These are phyloP conservation scores for Chlamydotis undulata DNA, from an alignment of 2,113 vertebrate genomes.

Conservation along the genomic window DNA sequence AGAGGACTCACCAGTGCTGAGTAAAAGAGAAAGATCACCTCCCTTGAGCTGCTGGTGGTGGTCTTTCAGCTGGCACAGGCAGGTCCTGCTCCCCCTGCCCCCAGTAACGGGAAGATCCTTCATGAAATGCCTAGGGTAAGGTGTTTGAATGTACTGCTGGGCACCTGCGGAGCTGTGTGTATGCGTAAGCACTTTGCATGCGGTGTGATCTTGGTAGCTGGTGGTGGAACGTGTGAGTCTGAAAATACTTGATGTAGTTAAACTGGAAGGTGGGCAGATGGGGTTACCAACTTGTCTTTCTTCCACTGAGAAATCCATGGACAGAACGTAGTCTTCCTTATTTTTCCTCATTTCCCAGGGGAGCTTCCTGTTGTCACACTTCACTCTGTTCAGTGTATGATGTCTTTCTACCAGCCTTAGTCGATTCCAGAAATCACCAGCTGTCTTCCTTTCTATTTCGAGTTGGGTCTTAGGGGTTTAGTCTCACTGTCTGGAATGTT, in stretches of 20 bases:
- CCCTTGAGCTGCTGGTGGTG: accelerated
- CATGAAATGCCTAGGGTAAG: too few relatives aligned
- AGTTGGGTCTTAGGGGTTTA: neutral
- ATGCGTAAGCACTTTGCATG: neutral
- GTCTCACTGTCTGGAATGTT: neutral
- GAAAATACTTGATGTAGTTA: neutral
- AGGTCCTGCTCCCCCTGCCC: neutral
- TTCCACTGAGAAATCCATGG: neutral
- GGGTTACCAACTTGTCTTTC: neutral
- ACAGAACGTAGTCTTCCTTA: neutral
- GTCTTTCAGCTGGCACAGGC: neutral
- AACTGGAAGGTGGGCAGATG: neutral
- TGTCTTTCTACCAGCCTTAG: neutral
- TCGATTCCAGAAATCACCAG: neutral
- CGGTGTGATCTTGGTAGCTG: neutral
- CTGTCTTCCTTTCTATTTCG: neutral
- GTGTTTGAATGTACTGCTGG: neutral
- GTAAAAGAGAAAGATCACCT: neutral
- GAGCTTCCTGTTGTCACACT: neutral
- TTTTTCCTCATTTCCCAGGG: neutral
- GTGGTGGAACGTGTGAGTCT: neutral
- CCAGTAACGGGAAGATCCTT: neutral
- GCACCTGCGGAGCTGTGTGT: neutral
- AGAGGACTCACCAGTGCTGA: neutral
- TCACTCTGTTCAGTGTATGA: neutral